Evolutionary conservation across 2,888 invertebrate species (phyloP).

Genomic region (Melinaea marsaeus): DNA sequence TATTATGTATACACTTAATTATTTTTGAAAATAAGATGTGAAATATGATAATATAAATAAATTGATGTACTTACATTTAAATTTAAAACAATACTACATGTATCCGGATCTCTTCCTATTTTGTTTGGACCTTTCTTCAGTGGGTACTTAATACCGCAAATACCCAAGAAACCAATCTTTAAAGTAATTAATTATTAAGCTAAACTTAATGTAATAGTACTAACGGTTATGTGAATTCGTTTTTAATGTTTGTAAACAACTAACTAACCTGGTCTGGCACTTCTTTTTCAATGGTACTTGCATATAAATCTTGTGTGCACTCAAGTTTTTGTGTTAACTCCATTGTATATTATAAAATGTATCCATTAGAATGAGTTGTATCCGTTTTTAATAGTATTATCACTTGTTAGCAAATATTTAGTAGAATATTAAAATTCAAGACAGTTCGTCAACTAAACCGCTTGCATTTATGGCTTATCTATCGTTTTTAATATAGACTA

Average conservation of each 20-base stretch:
- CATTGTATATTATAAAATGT: slow-evolving; percentile 35
- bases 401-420: too few relatives aligned
- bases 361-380: slow-evolving; percentile 9
- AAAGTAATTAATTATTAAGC: slow-evolving; percentile 31
- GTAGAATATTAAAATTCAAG: too few relatives aligned
- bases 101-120: slow-evolving; percentile 64
- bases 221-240: slow-evolving; percentile 2
- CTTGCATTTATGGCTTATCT: too few relatives aligned
- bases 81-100: slow-evolving; percentile 60
- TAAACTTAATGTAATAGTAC: background rate
- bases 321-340: slow-evolving; percentile 66
- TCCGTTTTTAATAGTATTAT: background rate
- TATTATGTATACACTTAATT: too few relatives aligned
- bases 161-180: slow-evolving; percentile 67
- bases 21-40: too few relatives aligned
- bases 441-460: too few relatives aligned
- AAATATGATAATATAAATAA: slow-evolving; percentile 46
- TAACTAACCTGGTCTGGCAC: slow-evolving; percentile 56
- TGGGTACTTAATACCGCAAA: slow-evolving; percentile 62
- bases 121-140: slow-evolving; percentile 64
- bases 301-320: slow-evolving; percentile 55
- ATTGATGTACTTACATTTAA: slow-evolving; percentile 57
- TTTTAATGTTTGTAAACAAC: slow-evolving; percentile 20
- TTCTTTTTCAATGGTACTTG: slow-evolving; percentile 41
- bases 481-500: too few relatives aligned